These are phyloP conservation scores for Oxyura jamaicensis DNA, from an alignment of 2,113 vertebrate species.

Conservation along the genomic window DNA sequence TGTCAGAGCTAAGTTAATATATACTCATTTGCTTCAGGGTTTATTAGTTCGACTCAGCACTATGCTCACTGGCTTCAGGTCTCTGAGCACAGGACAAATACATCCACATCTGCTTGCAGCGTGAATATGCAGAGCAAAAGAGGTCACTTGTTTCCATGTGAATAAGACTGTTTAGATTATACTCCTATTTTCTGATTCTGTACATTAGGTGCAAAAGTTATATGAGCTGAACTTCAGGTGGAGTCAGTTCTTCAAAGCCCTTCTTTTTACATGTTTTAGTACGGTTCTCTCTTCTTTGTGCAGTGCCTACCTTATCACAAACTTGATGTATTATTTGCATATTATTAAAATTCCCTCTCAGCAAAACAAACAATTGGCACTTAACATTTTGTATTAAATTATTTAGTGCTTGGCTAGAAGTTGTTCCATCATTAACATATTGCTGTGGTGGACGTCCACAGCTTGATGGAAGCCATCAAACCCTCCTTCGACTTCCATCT, in stretches of 20 bases:
- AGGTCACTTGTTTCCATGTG: not conserved
- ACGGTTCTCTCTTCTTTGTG: not conserved
- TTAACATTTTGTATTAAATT: not conserved
- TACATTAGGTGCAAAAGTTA: not conserved
- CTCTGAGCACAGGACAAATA: not conserved
- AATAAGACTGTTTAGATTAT: not conserved
- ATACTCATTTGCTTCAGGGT: not conserved
- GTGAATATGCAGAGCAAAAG: not conserved
- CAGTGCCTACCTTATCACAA: not conserved
- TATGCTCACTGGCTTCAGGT: not conserved
- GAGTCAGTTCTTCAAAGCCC: not conserved
- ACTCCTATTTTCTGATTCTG: not conserved
- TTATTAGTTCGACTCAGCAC: not conserved
- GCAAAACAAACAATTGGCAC: not conserved
- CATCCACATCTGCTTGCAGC: not conserved
- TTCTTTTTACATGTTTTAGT: not conserved
- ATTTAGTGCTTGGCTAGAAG: not conserved
- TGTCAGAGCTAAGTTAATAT: not conserved
- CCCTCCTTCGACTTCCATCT: not conserved
- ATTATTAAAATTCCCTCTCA: not conserved
- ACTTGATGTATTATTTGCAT: not conserved
- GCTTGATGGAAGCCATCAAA: not conserved
- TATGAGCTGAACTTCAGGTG: not conserved
- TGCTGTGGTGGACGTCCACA: not conserved
- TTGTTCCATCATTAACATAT: not conserved